These are phyloP conservation scores for Julus scanicus DNA, from an alignment of 2,888 invertebrate species.

Conservation along the genomic window DNA sequence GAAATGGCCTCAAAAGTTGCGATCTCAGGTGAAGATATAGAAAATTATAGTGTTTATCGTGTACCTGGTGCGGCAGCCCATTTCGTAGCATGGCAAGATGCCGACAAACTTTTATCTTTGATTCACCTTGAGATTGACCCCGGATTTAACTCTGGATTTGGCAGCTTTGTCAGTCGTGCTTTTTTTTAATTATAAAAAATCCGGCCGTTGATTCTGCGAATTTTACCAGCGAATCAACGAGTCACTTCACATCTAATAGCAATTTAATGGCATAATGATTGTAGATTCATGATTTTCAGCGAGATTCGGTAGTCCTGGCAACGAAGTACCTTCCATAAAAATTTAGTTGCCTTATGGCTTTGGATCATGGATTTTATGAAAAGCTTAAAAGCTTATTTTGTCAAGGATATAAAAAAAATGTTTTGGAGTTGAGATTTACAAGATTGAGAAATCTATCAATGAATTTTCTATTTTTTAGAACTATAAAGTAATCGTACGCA, in stretches of 20 bases:
- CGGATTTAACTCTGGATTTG: conserved; percentile 42
- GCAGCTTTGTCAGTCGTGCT: neutral
- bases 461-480: too few relatives aligned
- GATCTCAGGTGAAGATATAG: neutral
- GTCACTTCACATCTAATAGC: neutral
- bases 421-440: too few relatives aligned
- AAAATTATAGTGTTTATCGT: neutral
- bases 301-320: neutral
- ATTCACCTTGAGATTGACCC: conserved; percentile 33
- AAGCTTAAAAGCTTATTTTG: neutral
- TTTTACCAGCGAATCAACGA: neutral
- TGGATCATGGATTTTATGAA: neutral
- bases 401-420: neutral
- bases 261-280: neutral
- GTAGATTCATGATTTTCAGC: neutral
- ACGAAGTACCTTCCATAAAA: neutral
- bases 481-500: too few relatives aligned
- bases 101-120: neutral
- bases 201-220: neutral
- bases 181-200: neutral
- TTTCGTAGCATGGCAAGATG: neutral
- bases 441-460: too few relatives aligned
- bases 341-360: neutral
- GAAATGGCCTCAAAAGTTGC: neutral
- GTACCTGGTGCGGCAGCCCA: neutral